A percentile compares a stretch with the other conserved stretches of the same genome.
Evolutionary conservation across 2,888 invertebrate species (phyloP).

Genomic region (Sphaerophoria rueppellii): DNA sequence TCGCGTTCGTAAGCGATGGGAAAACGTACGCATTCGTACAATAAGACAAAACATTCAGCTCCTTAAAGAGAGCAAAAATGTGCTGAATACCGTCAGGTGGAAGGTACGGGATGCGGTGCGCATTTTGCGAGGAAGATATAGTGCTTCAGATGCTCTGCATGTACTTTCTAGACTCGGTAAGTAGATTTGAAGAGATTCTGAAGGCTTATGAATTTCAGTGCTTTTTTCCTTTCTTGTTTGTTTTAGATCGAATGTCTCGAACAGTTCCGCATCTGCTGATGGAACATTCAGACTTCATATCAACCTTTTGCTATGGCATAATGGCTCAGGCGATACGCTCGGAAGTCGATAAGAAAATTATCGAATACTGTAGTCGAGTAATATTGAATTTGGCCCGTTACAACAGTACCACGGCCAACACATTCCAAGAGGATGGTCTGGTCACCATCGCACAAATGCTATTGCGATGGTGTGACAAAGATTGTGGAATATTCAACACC

Average conservation of each 20-base stretch:
- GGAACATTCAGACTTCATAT: conserved; percentile 80
- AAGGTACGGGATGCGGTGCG: conserved; percentile 79
- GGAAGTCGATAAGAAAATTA: conserved; percentile 81
- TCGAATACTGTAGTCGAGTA: conserved; percentile 82
- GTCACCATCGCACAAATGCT: conserved; percentile 86
- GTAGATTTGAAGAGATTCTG: conserved; percentile 14
- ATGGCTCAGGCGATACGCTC: conserved; percentile 82
- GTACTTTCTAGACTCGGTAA: conserved; percentile 79
- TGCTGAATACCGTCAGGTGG: conserved; percentile 77
- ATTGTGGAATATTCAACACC: conserved; percentile 85
- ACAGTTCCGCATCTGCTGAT: conserved; percentile 81
- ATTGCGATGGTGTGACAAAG: conserved; percentile 87
- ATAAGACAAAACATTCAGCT: conserved; percentile 78
- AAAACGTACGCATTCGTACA: conserved; percentile 75
- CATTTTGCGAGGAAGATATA: conserved; percentile 78
- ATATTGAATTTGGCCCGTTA: conserved; percentile 88
- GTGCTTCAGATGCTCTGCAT: conserved; percentile 78
- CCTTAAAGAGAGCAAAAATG: conserved; percentile 75
- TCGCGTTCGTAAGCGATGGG: conserved; percentile 78
- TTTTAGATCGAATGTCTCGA: conserved; percentile 80
- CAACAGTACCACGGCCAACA: conserved; percentile 84
- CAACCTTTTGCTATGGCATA: conserved; percentile 81
- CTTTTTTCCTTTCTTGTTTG: not conserved
- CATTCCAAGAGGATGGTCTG: conserved; percentile 85
- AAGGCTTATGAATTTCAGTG: not conserved